These are phyloP conservation scores for Heliconius melpomene DNA, from an alignment of 1,140 invertebrate genomes.

Conservation along the genomic window DNA sequence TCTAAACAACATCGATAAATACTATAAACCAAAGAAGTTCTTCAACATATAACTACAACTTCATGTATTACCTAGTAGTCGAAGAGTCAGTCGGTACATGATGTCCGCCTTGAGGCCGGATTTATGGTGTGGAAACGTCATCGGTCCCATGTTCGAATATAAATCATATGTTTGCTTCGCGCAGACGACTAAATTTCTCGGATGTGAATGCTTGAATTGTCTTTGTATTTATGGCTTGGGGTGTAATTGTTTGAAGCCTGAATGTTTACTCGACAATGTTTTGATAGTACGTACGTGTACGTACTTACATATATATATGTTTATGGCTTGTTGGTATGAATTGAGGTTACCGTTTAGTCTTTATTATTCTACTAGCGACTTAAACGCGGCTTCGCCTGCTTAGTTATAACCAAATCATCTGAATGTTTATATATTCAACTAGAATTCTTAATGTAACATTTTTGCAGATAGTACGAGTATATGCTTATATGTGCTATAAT, in stretches of 20 bases:
- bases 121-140: slow-evolving; percentile 80
- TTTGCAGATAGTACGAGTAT: too few species aligned
- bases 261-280: slow-evolving; percentile 32
- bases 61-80: not conserved
- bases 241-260: slow-evolving; percentile 44
- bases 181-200: slow-evolving; percentile 72
- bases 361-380: not conserved
- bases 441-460: too few species aligned
- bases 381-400: too few species aligned
- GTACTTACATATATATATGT: not conserved
- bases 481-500: too few species aligned
- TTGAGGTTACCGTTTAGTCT: not conserved
- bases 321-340: too few species aligned
- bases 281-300: slow-evolving; percentile 9
- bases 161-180: slow-evolving; percentile 76
- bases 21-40: not conserved
- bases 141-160: slow-evolving; percentile 66
- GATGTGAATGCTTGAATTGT: slow-evolving; percentile 60
- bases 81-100: slow-evolving; percentile 42
- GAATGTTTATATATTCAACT: too few species aligned
- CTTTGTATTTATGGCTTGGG: slow-evolving; percentile 56
- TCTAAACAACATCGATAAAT: too few species aligned
- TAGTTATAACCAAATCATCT: too few species aligned
- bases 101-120: slow-evolving; percentile 75
- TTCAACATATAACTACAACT: not conserved